Base-by-base conservation (phyloP, 1,140 invertebrate genomes). In the Antheraea mylitta region DNA sequence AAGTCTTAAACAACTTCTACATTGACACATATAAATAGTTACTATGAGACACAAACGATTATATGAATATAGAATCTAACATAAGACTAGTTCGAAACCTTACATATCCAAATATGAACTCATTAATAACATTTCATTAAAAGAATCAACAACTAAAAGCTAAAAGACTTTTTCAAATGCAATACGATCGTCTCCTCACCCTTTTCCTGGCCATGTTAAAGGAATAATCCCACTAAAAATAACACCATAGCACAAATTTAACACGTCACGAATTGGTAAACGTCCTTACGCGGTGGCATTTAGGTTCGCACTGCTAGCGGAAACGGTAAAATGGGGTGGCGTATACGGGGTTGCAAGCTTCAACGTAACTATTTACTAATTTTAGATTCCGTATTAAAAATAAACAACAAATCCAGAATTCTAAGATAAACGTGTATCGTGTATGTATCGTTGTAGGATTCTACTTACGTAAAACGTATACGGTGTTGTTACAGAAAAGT, bases 181-280 rank as follows among this genome's bases (percentile, higher is more conserved):
- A 22, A 61, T 6, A 65, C 36, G 36, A n/a, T 64, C 53, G 70
- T 74, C 83, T 87, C 86, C 83, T 87, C 86, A 90, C 87, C 87
- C 87, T 78, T 83, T 90, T 90, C 77, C 81, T 90, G 81, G 87
- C 86, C 87, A 90, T 90, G 45, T 53, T 53, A 53, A 53, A 53
- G 45, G 13, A 16, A n/a, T n/a, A n/a, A 16, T 53, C 65, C 68
- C 69, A 73, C 65, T 61, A 69, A 71, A 73, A 67, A 76, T 72
- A 75, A 70, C 74, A 75, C 69, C 60, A 71, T 71, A 76, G 64
- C 63, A 63, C 61, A 45, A 18, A 64, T 22, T 66, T 38, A 69
- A 69, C 53, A 75, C 66, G 63, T 48, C 0, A 71, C 30, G 7
- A 11, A 11, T 63, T 37, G 11, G 13, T 6, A 37, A 11, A 70